These are phyloP conservation scores for Venustaconcha ellipsiformis DNA, from an alignment of 1,140 invertebrate species.

Conservation along the genomic window DNA sequence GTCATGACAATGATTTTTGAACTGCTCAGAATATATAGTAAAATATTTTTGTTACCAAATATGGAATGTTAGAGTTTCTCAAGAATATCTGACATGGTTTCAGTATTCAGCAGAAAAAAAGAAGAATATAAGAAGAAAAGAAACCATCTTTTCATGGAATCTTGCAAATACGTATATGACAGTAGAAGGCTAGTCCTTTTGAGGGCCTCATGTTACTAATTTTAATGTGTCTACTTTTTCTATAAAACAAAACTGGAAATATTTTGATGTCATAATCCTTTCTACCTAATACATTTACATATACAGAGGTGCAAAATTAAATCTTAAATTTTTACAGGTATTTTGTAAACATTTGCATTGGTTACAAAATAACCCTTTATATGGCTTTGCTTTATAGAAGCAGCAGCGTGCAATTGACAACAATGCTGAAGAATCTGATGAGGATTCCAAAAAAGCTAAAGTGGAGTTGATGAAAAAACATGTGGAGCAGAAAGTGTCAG, in stretches of 20 bases:
- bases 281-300: not conserved
- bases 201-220: not conserved
- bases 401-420: conserved; percentile 48
- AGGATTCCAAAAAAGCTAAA: conserved; percentile 45
- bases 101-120: no score
- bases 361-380: not conserved
- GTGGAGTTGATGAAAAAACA: conserved; percentile 61
- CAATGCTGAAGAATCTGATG: conserved; percentile 58
- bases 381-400: conserved; percentile 36
- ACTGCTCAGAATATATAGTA: no score
- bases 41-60: no score
- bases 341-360: not conserved
- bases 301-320: not conserved
- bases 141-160: no score
- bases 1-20: not conserved
- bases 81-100: no score
- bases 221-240: not conserved
- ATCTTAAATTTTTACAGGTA: not conserved
- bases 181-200: no score
- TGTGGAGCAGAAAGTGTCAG: conserved; percentile 58
- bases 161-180: no score
- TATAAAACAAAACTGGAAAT: not conserved
- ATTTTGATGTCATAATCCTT: not conserved
- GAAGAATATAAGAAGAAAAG: no score
- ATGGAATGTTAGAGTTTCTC: no score